Evolutionary conservation across 2,797 vertebrate genomes (phyloP).

Genomic region (Sylvilagus floridanus): DNA sequence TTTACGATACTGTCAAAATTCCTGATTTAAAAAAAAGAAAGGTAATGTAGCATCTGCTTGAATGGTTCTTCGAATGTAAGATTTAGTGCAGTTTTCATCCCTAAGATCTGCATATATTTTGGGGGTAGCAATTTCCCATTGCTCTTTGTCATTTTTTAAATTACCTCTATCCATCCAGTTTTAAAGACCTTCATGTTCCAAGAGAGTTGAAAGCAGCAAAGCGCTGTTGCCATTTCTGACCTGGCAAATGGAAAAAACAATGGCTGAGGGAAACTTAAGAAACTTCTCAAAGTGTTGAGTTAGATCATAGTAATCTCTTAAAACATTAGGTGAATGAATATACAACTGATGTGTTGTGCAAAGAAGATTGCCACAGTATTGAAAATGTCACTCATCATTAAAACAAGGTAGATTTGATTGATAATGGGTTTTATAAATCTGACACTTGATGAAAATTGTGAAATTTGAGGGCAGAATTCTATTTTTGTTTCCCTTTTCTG

Average conservation of each 20-base stretch:
- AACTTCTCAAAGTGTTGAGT: constrained; percentile 48
- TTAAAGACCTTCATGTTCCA: constrained; percentile 27
- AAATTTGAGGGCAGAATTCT: constrained; percentile 1
- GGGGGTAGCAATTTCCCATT: not conserved
- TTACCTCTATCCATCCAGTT: not conserved
- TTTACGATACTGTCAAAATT: too few relatives aligned
- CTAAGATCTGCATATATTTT: constrained; percentile 34
- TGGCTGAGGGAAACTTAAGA: constrained; percentile 3
- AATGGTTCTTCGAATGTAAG: constrained; percentile 12
- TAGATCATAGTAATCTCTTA: not conserved
- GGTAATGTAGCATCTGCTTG: not conserved
- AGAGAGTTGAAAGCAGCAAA: constrained; percentile 34
- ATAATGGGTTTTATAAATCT: constrained; percentile 28
- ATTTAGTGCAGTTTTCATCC: constrained; percentile 11
- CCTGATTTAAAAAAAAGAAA: not conserved
- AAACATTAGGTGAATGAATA: not conserved
- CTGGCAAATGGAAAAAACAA: not conserved
- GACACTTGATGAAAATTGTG: not conserved
- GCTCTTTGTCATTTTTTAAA: constrained; percentile 57
- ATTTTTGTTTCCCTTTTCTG: not conserved
- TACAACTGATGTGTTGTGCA: not conserved
- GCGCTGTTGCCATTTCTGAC: not conserved
- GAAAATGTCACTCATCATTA: constrained; percentile 12
- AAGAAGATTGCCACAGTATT: not conserved
- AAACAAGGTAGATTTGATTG: constrained; percentile 29